Conservation (phyloP, 2,888 invertebrate species). For the Macrophya alboannulata region DNA sequence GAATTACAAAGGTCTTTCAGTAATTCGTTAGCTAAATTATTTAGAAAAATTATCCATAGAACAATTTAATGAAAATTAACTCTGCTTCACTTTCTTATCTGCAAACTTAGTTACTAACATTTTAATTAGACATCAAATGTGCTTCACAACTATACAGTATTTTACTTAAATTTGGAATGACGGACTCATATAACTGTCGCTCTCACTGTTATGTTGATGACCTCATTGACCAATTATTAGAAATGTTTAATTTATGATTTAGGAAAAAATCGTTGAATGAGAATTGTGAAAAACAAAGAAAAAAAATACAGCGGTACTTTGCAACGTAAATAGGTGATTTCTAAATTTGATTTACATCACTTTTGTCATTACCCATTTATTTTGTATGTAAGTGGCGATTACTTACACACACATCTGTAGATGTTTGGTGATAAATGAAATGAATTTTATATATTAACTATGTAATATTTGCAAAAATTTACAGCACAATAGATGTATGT, state of each 20-base stretch:
- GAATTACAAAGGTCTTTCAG: not conserved
- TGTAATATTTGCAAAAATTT: constrained; percentile 22
- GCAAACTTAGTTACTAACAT: not conserved
- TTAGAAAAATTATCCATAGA: not conserved
- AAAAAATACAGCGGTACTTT: not conserved
- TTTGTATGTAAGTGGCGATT: not conserved
- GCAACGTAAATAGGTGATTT: not conserved
- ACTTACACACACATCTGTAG: not conserved
- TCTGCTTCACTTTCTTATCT: not conserved
- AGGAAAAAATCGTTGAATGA: constrained; percentile 3
- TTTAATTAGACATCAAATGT: not conserved
- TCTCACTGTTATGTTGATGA: not conserved
- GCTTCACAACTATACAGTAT: not conserved
- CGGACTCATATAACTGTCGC: not conserved
- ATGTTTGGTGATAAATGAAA: not conserved
- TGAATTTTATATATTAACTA: not conserved
- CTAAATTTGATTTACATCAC: constrained; percentile 4
- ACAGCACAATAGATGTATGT: constrained; percentile 45
- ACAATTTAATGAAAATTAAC: not conserved
- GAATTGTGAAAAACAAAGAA: constrained; percentile 7
- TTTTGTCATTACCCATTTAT: not conserved
- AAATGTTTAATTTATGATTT: not conserved
- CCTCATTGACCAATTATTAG: not conserved
- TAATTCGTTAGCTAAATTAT: not conserved
- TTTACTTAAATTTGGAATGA: not conserved